Conservation (phyloP, 2,888 invertebrate genomes). For the Deroplatys truncata region DNA sequence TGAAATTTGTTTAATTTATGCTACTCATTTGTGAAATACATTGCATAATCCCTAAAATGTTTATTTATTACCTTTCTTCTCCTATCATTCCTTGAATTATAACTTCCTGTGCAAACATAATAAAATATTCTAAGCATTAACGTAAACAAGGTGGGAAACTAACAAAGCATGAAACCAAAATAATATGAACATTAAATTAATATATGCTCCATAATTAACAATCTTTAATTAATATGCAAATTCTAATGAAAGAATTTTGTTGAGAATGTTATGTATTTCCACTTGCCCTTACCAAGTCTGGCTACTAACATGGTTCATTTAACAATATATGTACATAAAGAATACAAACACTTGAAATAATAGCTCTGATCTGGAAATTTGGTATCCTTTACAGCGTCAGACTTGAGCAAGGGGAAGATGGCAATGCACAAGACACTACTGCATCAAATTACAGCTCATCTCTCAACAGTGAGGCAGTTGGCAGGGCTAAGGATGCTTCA, state of each 20-base stretch:
- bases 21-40: background rate
- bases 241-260: background rate
- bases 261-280: background rate
- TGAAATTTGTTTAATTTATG: background rate
- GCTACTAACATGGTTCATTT: background rate
- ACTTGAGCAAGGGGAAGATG: constrained; percentile 38
- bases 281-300: background rate
- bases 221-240: background rate
- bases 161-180: background rate
- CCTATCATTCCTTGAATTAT: background rate
- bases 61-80: background rate
- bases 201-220: background rate
- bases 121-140: background rate
- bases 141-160: background rate
- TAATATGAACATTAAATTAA: too few relatives aligned
- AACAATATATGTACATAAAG: background rate
- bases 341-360: background rate
- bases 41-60: background rate
- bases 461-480: constrained; percentile 32
- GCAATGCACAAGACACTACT: background rate
- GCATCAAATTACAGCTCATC: background rate
- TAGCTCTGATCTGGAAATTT: background rate
- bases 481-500: constrained; percentile 31
- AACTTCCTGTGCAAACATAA: background rate
- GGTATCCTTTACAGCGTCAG: constrained; percentile 33